These are phyloP conservation scores for Coenonympha glycerion DNA, from an alignment of 2,888 invertebrate species.

Conservation along the genomic window DNA sequence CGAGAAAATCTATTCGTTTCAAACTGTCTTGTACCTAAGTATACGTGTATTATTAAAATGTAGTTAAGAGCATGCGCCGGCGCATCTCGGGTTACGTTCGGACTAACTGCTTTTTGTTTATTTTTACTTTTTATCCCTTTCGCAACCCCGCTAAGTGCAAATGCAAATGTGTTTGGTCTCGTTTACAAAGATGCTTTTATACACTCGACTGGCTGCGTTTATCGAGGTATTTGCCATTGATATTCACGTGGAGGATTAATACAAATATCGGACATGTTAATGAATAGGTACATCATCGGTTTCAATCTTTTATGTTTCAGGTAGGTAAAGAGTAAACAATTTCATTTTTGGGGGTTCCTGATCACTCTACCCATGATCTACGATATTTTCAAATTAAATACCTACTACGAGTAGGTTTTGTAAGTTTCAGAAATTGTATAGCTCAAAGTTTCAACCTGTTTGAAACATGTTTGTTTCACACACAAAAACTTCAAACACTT, in stretches of 20 bases:
- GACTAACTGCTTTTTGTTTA: conserved; percentile 50
- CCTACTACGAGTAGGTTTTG: too few relatives aligned
- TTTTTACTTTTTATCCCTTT: conserved; percentile 49
- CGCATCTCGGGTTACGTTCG: conserved; percentile 37
- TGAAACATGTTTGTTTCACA: too few relatives aligned
- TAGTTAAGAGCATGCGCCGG: conserved; percentile 26
- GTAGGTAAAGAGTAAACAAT: conserved; percentile 3
- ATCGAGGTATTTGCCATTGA: conserved; percentile 46
- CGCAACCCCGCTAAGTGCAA: conserved; percentile 59
- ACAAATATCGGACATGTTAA: conserved; percentile 7
- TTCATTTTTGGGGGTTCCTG: too few relatives aligned
- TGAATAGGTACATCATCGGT: too few relatives aligned
- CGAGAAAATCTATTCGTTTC: conserved; percentile 1
- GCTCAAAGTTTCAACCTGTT: too few relatives aligned
- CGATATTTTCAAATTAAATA: too few relatives aligned
- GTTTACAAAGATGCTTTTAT: conserved; percentile 65
- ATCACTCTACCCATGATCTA: too few relatives aligned
- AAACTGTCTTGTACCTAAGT: background rate
- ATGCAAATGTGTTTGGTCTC: conserved; percentile 64
- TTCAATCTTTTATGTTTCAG: background rate
- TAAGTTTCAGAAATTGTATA: too few relatives aligned
- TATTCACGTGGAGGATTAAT: conserved; percentile 35
- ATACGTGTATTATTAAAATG: conserved; percentile 8
- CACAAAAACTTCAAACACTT: too few relatives aligned
- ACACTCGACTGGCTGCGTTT: conserved; percentile 50